A percentile compares a stretch with the other conserved stretches of the same genome.
Conservation (phyloP, 37 sponge, comb jelly and placozoan genomes). For the Geodia barretti region DNA sequence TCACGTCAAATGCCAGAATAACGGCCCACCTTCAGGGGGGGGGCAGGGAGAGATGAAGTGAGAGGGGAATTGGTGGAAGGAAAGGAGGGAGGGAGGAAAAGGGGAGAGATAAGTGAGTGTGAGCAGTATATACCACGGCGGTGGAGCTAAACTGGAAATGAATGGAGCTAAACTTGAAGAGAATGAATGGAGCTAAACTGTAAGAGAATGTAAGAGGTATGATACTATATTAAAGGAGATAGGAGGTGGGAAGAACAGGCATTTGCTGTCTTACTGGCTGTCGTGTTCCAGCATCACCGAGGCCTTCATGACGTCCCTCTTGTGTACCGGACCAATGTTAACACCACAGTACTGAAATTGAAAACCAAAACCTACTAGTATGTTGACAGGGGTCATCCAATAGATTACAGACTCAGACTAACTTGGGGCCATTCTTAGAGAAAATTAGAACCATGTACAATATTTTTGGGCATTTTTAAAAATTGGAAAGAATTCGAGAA, state of each 20-base stretch:
- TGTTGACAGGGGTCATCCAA: no score
- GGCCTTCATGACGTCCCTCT: conserved; percentile 96
- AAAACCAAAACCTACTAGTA: not conserved
- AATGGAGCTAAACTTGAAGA: not conserved
- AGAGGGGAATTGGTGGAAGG: not conserved
- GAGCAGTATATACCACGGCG: not conserved
- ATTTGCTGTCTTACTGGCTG: conserved; percentile 73
- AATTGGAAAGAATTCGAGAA: not conserved
- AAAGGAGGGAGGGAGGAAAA: not conserved
- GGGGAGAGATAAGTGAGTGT: not conserved
- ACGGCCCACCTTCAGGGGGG: conserved; percentile 84
- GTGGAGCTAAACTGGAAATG: not conserved
- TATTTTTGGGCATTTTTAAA: not conserved
- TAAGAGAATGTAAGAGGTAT: no score
- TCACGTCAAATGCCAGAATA: conserved; percentile 97
- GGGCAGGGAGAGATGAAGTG: not conserved
- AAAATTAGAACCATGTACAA: not conserved
- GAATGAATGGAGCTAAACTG: not conserved
- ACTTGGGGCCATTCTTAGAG: not conserved
- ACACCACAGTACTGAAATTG: conserved; percentile 80
- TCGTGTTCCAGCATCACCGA: conserved; percentile 97
- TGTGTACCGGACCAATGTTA: conserved; percentile 98
- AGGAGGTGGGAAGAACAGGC: not conserved
- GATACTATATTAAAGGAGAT: not conserved
- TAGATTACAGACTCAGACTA: no score